Conservation (phyloP, 1,140 invertebrate genomes). For the Cotesia vestalis region DNA sequence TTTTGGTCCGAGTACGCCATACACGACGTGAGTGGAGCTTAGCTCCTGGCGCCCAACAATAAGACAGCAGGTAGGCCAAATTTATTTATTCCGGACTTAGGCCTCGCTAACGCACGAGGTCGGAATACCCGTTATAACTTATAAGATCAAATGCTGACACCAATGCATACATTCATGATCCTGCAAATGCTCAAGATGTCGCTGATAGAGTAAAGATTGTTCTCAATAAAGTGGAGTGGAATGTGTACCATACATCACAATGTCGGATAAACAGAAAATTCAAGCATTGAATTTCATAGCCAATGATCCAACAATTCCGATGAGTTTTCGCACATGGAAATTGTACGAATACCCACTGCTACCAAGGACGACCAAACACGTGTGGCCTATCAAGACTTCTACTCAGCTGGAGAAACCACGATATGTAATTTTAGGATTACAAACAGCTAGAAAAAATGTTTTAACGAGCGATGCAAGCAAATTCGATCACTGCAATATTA, state of each 20-base stretch:
- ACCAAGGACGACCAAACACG: conserved; percentile 42
- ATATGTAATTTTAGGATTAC: conserved; percentile 8
- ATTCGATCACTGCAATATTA: conserved; percentile 25
- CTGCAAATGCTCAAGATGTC: conserved; percentile 25
- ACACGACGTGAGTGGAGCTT: too few relatives aligned
- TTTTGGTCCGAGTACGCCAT: too few relatives aligned
- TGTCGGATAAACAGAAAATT: conserved; percentile 26
- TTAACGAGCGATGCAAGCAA: too few relatives aligned
- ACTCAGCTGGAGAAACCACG: conserved; percentile 35
- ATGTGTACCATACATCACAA: not conserved
- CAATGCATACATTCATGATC: conserved; percentile 30
- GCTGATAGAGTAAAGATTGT: conserved; percentile 19
- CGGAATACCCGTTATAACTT: too few relatives aligned
- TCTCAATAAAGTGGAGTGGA: conserved; percentile 24
- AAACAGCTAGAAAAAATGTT: too few relatives aligned
- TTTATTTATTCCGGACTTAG: too few relatives aligned
- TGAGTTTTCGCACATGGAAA: conserved; percentile 40
- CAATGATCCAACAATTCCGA: conserved; percentile 41
- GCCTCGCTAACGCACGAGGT: too few relatives aligned
- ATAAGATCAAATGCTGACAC: conserved; percentile 43
- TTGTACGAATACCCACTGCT: conserved; percentile 48
- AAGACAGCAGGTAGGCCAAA: too few relatives aligned
- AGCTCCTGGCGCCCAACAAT: too few relatives aligned
- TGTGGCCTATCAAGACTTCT: conserved; percentile 42
- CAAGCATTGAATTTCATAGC: conserved; percentile 32